These are phyloP conservation scores for Helicoverpa armigera DNA, from an alignment of 1,140 invertebrate species.

Conservation along the genomic window DNA sequence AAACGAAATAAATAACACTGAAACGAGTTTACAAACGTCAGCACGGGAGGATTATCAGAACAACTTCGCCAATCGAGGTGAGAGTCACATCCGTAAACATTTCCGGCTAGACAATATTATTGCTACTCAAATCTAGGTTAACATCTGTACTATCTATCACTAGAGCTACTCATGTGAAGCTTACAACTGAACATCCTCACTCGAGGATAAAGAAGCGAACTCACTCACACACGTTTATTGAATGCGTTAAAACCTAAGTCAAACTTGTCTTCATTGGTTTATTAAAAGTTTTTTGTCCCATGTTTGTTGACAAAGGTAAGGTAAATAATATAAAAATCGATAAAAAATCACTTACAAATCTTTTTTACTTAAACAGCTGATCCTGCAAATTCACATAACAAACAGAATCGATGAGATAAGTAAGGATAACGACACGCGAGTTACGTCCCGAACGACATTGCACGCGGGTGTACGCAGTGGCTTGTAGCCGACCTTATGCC, in stretches of 20 bases:
- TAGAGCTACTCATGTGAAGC: no score
- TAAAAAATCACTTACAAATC: background rate
- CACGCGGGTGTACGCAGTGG: background rate
- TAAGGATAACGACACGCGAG: background rate
- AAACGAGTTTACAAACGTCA: no score
- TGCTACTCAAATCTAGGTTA: background rate
- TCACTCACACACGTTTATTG: no score
- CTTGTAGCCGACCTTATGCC: constrained; percentile 19
- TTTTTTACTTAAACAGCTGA: background rate
- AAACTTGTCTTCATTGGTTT: no score
- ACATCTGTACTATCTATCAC: no score
- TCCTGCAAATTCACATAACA: background rate
- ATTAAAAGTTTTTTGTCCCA: no score
- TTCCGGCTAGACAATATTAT: background rate
- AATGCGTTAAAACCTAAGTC: no score
- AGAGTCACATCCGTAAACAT: background rate
- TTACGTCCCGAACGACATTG: constrained; percentile 1
- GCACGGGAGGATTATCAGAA: background rate
- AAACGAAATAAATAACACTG: no score
- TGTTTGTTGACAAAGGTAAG: no score
- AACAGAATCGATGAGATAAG: background rate
- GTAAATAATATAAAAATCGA: no score
- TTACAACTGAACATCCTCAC: no score
- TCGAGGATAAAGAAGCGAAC: no score
- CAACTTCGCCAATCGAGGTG: background rate